A percentile compares a stretch with the other conserved stretches of the same genome.
These are phyloP conservation scores for Eunapius fragilis DNA, from an alignment of 37 sponge, comb jelly and placozoan genomes.

Conservation along the genomic window DNA sequence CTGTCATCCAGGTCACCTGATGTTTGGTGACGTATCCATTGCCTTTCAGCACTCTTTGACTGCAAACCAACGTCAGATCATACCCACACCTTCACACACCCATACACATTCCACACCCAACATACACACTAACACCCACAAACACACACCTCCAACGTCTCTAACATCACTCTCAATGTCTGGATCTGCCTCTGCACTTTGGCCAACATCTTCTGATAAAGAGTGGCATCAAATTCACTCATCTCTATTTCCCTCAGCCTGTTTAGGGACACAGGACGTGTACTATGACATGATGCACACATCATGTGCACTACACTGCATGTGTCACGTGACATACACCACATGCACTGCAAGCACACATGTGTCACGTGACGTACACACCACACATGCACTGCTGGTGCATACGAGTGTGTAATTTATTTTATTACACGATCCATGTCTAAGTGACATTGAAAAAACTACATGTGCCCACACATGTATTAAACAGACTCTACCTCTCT, in stretches of 20 bases:
- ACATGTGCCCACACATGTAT: too few species aligned
- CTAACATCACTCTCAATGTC: slow-evolving; percentile 61
- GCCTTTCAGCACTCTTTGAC: slow-evolving; percentile 80
- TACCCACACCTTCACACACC: too few species aligned
- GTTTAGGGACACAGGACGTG: neutral
- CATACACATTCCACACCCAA: neutral
- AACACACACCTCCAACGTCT: slow-evolving; percentile 46
- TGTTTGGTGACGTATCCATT: slow-evolving; percentile 89
- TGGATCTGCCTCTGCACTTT: slow-evolving; percentile 71
- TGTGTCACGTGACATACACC: too few species aligned
- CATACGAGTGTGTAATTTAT: too few species aligned
- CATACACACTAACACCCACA: neutral
- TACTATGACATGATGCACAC: too few species aligned
- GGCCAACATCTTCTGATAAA: slow-evolving; percentile 56
- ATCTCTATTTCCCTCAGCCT: slow-evolving; percentile 88
- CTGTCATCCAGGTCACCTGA: slow-evolving; percentile 91
- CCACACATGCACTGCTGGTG: too few species aligned
- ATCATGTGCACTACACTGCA: too few species aligned
- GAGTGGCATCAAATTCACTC: slow-evolving; percentile 86
- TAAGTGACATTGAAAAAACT: too few species aligned
- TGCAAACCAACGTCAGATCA: slow-evolving; percentile 11
- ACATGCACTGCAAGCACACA: too few species aligned
- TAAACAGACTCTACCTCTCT: too few species aligned
- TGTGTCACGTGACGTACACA: too few species aligned
- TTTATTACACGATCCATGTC: too few species aligned